Conservation (phyloP, 2,797 vertebrate species). For the Nyctibius grandis region DNA sequence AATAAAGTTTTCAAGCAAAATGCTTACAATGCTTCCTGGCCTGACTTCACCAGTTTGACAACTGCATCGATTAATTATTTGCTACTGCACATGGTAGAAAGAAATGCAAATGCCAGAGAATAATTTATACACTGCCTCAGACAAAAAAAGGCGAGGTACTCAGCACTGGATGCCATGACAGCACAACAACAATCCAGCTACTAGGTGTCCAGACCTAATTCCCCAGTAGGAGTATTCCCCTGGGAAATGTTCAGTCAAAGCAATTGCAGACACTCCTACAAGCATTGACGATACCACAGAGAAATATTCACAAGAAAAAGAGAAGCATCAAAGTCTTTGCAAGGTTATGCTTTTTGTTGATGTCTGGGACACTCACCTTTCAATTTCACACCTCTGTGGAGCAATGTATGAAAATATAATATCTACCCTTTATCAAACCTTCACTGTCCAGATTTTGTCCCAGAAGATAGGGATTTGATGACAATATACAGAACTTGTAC, state of each 20-base stretch:
- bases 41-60: neutral
- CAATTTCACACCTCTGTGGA: neutral
- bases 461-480: neutral
- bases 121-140: neutral
- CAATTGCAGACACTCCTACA: neutral
- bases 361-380: neutral
- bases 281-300: neutral
- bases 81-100: neutral
- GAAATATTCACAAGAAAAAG: neutral
- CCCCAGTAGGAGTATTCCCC: neutral
- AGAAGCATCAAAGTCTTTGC: neutral
- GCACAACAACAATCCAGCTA: neutral
- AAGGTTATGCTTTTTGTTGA: neutral
- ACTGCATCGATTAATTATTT: neutral
- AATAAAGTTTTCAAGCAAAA: neutral
- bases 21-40: neutral
- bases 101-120: neutral
- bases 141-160: neutral
- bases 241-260: neutral
- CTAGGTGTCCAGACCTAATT: neutral
- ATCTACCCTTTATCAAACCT: neutral
- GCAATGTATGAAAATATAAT: neutral
- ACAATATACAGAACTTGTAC: neutral
- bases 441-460: neutral
- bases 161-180: neutral